phyloP scores from a whole-genome alignment of 2,888 invertebrate genomes.

The Vanessa cardui region DNA sequence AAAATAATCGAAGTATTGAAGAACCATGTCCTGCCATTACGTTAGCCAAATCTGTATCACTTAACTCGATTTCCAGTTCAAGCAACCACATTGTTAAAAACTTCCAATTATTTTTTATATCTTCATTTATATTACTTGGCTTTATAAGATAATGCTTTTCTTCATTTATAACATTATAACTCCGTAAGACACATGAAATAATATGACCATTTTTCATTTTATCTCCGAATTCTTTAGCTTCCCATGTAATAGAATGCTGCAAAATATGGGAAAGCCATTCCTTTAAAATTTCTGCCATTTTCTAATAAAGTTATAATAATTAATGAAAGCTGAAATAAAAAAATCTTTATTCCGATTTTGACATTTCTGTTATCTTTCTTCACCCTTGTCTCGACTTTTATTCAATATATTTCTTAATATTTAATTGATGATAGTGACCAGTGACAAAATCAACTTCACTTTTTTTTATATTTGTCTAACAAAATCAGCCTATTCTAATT shows the following conservation, averaged over 20 bases:
- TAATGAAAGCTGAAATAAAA: background rate
- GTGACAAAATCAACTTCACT: too few species aligned
- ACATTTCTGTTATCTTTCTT: too few species aligned
- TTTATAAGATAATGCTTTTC: conserved; percentile 79
- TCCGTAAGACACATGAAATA: conserved; percentile 80
- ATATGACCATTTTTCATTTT: conserved; percentile 83
- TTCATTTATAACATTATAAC: conserved; percentile 83
- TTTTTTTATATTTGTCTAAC: too few species aligned
- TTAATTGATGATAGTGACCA: too few species aligned
- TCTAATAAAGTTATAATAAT: background rate
- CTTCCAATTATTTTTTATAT: conserved; percentile 78
- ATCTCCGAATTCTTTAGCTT: conserved; percentile 79
- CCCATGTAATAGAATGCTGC: conserved; percentile 79
- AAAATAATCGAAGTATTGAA: conserved; percentile 81
- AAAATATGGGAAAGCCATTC: conserved; percentile 84
- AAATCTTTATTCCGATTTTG: too few species aligned
- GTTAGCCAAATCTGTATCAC: conserved; percentile 68
- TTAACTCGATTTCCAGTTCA: conserved; percentile 72
- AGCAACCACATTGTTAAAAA: conserved; percentile 79
- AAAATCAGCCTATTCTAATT: background rate
- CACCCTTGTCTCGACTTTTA: too few species aligned
- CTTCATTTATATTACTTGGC: conserved; percentile 60
- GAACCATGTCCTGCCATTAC: conserved; percentile 78
- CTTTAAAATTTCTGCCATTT: conserved; percentile 83
- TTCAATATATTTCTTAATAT: too few species aligned